Percentiles rank a stretch among this genome's conserved stretches.
phyloP scores from a whole-genome alignment of 2,113 vertebrate species.

The Piaya cayana region DNA sequence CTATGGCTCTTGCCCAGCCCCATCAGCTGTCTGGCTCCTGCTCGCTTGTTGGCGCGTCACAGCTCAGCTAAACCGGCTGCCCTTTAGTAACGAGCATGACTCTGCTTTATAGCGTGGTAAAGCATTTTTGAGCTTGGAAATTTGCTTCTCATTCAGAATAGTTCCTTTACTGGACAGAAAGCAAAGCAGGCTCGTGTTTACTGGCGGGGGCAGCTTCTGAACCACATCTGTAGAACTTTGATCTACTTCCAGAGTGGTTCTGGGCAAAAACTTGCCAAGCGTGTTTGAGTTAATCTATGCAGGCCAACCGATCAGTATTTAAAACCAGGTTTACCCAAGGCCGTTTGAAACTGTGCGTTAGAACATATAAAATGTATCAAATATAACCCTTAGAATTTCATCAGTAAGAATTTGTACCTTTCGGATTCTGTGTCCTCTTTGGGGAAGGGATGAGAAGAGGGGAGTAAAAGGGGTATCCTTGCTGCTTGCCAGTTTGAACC shows the following conservation, averaged over 20 bases:
- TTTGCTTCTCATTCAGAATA: not conserved
- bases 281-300: conserved; percentile 7
- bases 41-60: not conserved
- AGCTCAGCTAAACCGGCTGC: not conserved
- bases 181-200: not conserved
- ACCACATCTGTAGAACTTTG: conserved; percentile 16
- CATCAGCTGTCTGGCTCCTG: conserved; percentile 54
- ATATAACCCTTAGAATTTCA: not conserved
- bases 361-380: not conserved
- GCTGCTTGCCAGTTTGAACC: not conserved
- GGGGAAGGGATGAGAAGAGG: not conserved
- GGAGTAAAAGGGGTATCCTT: not conserved
- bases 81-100: not conserved
- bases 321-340: not conserved
- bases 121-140: conserved; percentile 4
- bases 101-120: not conserved
- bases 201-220: not conserved
- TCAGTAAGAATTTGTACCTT: not conserved
- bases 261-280: conserved; percentile 13
- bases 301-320: not conserved
- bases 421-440: not conserved
- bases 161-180: not conserved
- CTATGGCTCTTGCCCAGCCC: conserved; percentile 46
- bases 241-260: not conserved
- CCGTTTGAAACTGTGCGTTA: not conserved